Percentiles rank a stretch among this genome's conserved stretches.
phyloP scores from a whole-genome alignment of 2,888 invertebrate genomes.

The Acrocyrtus sp. region DNA sequence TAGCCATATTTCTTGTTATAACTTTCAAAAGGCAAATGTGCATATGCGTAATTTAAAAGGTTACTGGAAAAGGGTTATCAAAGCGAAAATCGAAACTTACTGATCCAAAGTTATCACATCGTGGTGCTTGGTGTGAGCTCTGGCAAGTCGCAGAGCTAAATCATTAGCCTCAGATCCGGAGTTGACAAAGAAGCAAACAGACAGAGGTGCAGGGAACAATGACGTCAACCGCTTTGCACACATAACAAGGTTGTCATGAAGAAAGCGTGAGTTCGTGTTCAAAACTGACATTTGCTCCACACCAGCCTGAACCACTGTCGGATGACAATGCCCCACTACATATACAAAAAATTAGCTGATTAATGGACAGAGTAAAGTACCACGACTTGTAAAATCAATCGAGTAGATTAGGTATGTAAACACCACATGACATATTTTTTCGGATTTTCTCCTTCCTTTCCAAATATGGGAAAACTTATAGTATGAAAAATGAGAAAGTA shows the following conservation, averaged over 20 bases:
- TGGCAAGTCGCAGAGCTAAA: conserved; percentile 90
- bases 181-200: conserved; percentile 96
- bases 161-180: conserved; percentile 99
- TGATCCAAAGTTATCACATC: conserved; percentile 96
- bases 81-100: no score
- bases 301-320: conserved; percentile 90
- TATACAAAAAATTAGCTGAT: background rate
- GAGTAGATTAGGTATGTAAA: background rate
- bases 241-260: conserved; percentile 94
- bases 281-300: conserved; percentile 89
- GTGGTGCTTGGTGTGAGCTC: conserved; percentile 86
- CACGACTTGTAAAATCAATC: no score
- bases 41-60: no score
- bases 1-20: no score
- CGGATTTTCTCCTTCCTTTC: background rate
- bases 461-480: background rate
- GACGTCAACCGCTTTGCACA: conserved; percentile 86
- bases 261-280: conserved; percentile 95
- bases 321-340: conserved; percentile 97
- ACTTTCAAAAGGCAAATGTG: no score
- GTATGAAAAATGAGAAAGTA: no score
- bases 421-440: no score
- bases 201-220: conserved; percentile 85
- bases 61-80: no score
- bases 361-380: no score